Evolutionary conservation across 2,113 vertebrate species (phyloP).

Genomic region (Calyptommatus sinebrachiatus): DNA sequence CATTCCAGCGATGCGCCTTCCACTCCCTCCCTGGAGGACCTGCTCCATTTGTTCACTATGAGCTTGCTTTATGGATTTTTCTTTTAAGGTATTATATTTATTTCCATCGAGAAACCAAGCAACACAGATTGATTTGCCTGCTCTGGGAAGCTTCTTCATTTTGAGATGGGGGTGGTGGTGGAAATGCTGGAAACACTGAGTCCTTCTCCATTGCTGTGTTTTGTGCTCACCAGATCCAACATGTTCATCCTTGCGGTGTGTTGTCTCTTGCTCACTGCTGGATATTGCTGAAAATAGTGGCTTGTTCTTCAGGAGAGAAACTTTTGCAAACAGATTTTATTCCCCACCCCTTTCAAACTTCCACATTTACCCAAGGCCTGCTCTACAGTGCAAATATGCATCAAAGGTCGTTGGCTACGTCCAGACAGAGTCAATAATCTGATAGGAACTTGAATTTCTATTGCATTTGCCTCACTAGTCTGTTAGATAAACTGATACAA

Average conservation of each 20-base stretch:
- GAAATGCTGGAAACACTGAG: constrained; percentile 36
- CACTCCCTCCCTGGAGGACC: constrained; percentile 31
- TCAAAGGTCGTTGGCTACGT: too few relatives aligned
- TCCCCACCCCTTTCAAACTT: too few relatives aligned
- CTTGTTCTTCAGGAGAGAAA: constrained; percentile 52
- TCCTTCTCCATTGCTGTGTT: background rate
- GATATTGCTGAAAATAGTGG: constrained; percentile 30
- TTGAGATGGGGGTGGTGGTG: background rate
- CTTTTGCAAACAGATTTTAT: constrained; percentile 16
- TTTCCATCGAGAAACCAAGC: constrained; percentile 63
- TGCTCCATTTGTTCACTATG: constrained; percentile 57
- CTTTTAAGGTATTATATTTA: constrained; percentile 59
- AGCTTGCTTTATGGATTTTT: constrained; percentile 59
- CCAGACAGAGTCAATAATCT: too few relatives aligned
- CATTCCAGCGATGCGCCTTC: constrained; percentile 45
- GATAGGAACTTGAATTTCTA: too few relatives aligned
- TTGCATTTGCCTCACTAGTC: too few relatives aligned
- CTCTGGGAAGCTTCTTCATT: constrained; percentile 4
- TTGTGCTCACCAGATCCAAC: too few relatives aligned
- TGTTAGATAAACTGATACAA: too few relatives aligned
- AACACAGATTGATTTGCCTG: constrained; percentile 50
- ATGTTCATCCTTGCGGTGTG: constrained; percentile 38
- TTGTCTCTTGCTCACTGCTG: background rate
- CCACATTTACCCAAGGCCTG: too few relatives aligned
- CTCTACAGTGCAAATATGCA: too few relatives aligned